Evolutionary conservation across 2,888 invertebrate genomes (phyloP).

Genomic region (Phaonia tiefii): DNA sequence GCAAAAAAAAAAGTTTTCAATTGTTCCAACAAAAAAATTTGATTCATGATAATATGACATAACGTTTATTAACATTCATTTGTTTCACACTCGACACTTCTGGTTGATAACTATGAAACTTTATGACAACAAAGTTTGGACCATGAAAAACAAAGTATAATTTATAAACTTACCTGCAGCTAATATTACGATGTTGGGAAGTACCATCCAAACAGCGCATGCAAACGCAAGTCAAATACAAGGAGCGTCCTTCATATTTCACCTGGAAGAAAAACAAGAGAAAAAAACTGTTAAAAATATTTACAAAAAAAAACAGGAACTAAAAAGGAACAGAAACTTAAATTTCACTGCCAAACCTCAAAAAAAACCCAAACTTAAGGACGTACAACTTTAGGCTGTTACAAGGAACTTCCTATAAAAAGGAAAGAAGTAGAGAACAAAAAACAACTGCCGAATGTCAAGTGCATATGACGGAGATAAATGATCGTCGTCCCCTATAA

Average conservation of each 20-base stretch:
- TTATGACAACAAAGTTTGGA: too few species aligned
- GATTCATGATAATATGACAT: too few species aligned
- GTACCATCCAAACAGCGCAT: slow-evolving; percentile 95
- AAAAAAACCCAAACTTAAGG: neutral
- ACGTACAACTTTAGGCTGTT: slow-evolving; percentile 28
- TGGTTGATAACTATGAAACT: too few species aligned
- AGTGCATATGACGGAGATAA: slow-evolving; percentile 42
- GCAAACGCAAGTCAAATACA: slow-evolving; percentile 96
- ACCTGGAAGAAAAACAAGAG: slow-evolving; percentile 83
- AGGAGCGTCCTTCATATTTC: slow-evolving; percentile 93
- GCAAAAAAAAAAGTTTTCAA: too few species aligned
- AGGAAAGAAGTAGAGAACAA: neutral
- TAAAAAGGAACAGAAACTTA: slow-evolving; percentile 29
- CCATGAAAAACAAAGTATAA: too few species aligned
- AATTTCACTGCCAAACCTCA: slow-evolving; percentile 7
- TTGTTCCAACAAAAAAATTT: too few species aligned
- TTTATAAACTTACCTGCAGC: slow-evolving; percentile 84
- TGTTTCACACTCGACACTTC: too few species aligned
- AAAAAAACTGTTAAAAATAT: slow-evolving; percentile 1
- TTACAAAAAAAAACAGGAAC: slow-evolving; percentile 18
- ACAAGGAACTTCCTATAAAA: slow-evolving; percentile 11
- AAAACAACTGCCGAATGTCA: slow-evolving; percentile 47
- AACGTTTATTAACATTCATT: too few species aligned
- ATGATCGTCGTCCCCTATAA: slow-evolving; percentile 17
- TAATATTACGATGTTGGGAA: slow-evolving; percentile 87